phyloP scores from a whole-genome alignment of 2,888 invertebrate genomes.

The Eueremaeus valkanovi region DNA sequence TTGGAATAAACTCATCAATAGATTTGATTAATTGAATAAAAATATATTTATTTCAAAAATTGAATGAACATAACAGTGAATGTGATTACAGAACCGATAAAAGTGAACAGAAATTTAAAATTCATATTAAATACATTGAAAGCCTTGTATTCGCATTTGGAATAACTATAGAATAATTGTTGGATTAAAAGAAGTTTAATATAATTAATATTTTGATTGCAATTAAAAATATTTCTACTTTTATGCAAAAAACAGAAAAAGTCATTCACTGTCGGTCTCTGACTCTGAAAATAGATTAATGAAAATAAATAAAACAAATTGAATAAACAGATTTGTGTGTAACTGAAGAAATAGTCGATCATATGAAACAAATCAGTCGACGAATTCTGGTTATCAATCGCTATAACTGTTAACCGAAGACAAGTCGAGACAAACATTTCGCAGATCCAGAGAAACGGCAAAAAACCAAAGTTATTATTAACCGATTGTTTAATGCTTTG shows the following conservation, averaged over 20 bases:
- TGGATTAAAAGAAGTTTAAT: not conserved
- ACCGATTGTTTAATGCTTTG: not conserved
- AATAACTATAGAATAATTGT: not conserved
- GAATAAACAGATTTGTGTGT: not conserved
- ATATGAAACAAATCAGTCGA: not conserved
- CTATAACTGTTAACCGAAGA: constrained; percentile 5
- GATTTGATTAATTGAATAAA: too few relatives aligned
- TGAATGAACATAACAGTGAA: constrained; percentile 2
- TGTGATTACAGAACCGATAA: not conserved
- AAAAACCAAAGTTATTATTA: not conserved
- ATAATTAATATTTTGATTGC: not conserved
- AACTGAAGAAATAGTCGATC: not conserved
- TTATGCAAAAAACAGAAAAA: not conserved
- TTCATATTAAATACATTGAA: not conserved
- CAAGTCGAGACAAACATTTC: constrained; percentile 24
- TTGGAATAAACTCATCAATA: too few relatives aligned
- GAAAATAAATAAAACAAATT: not conserved
- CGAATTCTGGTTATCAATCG: not conserved
- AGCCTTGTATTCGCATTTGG: not conserved
- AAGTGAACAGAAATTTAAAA: not conserved
- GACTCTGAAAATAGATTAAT: not conserved
- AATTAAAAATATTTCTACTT: not conserved
- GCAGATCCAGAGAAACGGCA: constrained; percentile 32
- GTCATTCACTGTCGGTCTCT: not conserved
- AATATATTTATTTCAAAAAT: too few relatives aligned